A percentile compares a stretch with the other conserved stretches of the same genome.
phyloP scores from a whole-genome alignment of 2,888 invertebrate species.

The Drosophila cognata region DNA sequence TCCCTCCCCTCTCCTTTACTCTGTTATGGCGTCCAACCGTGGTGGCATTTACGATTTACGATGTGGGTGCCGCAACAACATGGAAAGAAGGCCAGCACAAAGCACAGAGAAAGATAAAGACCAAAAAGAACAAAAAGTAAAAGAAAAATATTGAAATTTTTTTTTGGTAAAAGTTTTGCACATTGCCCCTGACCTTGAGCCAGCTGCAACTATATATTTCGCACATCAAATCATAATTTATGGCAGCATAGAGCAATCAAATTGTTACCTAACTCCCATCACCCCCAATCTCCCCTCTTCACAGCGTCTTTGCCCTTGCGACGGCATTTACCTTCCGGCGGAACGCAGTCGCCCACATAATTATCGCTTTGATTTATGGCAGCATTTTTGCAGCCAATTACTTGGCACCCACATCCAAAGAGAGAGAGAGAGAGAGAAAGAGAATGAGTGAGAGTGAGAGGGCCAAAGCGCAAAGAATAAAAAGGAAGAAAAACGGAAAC shows the following conservation, averaged over 20 bases:
- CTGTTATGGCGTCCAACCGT: constrained; percentile 49
- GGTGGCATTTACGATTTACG: constrained; percentile 64
- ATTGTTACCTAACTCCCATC: constrained; percentile 19
- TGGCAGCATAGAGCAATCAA: constrained; percentile 46
- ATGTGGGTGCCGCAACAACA: constrained; percentile 65
- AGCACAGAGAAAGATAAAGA: not conserved
- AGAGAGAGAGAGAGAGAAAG: not conserved
- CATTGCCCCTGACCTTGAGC: constrained; percentile 37
- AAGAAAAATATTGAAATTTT: constrained; percentile 15
- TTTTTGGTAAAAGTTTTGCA: constrained; percentile 6
- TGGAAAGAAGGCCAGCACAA: constrained; percentile 53
- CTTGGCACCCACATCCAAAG: constrained; percentile 50
- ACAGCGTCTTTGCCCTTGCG: not conserved
- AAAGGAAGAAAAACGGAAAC: constrained; percentile 33
- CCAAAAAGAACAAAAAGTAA: not conserved
- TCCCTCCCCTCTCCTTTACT: constrained; percentile 5
- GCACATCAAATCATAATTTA: constrained; percentile 76
- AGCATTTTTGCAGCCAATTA: constrained; percentile 79
- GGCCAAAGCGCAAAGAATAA: constrained; percentile 8
- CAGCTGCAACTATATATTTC: constrained; percentile 63
- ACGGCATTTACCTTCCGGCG: constrained; percentile 26
- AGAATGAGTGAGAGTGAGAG: constrained; percentile 8
- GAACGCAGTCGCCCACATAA: constrained; percentile 79
- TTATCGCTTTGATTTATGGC: constrained; percentile 81
- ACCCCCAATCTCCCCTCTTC: not conserved